Evolutionary conservation across 2,797 vertebrate genomes (phyloP), one percentile per base, ranked within the genome.

Genomic region (Intellagama lesueurii): DNA sequence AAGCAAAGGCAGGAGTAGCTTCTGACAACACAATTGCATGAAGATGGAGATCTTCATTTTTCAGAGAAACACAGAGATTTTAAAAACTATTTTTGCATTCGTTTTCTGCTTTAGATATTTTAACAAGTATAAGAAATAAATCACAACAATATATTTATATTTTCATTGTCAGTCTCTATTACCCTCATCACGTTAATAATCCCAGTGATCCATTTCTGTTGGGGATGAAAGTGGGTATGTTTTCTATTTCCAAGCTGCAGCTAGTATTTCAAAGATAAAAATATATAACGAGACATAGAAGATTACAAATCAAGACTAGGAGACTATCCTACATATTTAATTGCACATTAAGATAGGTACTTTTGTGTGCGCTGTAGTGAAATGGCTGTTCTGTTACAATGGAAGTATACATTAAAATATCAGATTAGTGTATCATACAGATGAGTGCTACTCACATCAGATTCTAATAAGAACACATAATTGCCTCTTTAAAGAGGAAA

Each of bases 401-500:
- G 56, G 32, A 92, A 89, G 88, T 3, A 0, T 12, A 92, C 83
- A 5, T 4, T 52, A 40, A 90, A 91, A 73, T 2, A 89, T 75
- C 86, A 92, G 88, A 89, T 91, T 26, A 89, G 75, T 7, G 35
- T 79, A 85, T 44, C 84, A 1, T 83, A 86, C 24, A 90, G 86
- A 89, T 40, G 44, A 91, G 78, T 77, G 2, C 7, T 84, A 9
- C 5, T 4, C 30, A 49, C 82, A 85, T 86, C 85, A 83, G 77
- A 86, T 81, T 66, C 52, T 83, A 81, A 60, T 32, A 85, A 85
- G 47, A 1, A 64, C 19, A 80, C 3, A 47, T 88, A 84, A 77
- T 0, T 6, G 7, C 1, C 82, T 73, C 89, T 9, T 32, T 32
- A 83, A 87, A 92, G 44, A 90, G 8, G 6, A 28, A 77, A 92